A percentile compares a stretch with the other conserved stretches of the same genome.
Conservation (phyloP, 30 jellyfish, hydroid and myxozoan genomes). For the Turritopsis rubra region DNA sequence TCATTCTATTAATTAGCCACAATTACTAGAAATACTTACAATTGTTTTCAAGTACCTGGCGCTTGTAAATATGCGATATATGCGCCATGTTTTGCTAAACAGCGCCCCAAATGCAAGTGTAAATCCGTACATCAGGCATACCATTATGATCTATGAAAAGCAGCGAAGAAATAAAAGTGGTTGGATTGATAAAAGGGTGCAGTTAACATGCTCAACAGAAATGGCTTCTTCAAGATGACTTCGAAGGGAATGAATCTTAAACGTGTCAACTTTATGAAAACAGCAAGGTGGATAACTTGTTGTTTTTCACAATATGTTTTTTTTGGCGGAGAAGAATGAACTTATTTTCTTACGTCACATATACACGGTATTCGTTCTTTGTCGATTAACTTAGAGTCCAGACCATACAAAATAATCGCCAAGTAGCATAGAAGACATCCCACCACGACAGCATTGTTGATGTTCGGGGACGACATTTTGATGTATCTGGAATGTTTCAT, state of each 20-base stretch:
- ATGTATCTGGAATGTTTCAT: conserved; percentile 50
- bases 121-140: conserved; percentile 60
- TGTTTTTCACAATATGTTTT: too few species aligned
- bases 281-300: too few species aligned
- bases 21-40: too few species aligned
- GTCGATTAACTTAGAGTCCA: conserved; percentile 33
- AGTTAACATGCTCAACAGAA: too few species aligned
- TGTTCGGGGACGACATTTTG: background rate
- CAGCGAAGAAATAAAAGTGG: conserved; percentile 5
- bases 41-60: conserved; percentile 64
- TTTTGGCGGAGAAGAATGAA: background rate
- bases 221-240: too few species aligned
- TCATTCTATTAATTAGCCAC: too few species aligned
- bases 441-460: background rate
- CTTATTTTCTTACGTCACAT: conserved; percentile 47
- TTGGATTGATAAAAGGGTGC: background rate
- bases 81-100: conserved; percentile 90
- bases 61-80: conserved; percentile 67
- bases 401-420: background rate
- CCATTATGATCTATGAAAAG: conserved; percentile 39
- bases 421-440: background rate
- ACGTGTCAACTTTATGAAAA: too few species aligned
- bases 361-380: conserved; percentile 36
- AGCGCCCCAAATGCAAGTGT: conserved; percentile 81
- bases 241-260: too few species aligned